Percentiles rank a stretch among this genome's conserved stretches.
phyloP scores from a whole-genome alignment of 92 coral and sea anemone genomes.

The Porites cylindrica region DNA sequence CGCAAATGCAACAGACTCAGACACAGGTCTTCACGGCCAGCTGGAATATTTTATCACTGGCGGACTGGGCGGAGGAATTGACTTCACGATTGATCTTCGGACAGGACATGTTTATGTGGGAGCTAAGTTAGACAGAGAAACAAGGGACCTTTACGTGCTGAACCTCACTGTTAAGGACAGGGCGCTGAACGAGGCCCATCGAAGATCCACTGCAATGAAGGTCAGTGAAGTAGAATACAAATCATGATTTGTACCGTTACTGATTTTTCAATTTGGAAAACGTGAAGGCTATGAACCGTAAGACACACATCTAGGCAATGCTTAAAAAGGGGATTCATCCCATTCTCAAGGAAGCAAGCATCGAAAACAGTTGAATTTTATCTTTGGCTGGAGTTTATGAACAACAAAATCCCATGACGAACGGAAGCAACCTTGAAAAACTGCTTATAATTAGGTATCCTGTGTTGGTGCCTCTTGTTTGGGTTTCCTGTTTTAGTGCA shows the following conservation, averaged over 20 bases:
- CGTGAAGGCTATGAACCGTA: no score
- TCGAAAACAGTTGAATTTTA: no score
- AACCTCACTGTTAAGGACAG: conserved; percentile 71
- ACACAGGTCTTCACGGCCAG: conserved; percentile 73
- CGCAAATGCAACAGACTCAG: conserved; percentile 76
- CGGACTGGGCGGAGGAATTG: conserved; percentile 72
- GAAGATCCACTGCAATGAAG: conserved; percentile 43
- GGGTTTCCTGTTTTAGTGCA: no score
- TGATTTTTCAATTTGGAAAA: no score
- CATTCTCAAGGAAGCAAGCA: no score
- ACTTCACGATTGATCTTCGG: conserved; percentile 62
- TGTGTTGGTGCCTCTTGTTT: no score
- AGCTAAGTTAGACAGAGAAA: conserved; percentile 70
- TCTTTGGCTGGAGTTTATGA: no score
- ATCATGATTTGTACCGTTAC: background rate
- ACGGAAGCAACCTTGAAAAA: no score
- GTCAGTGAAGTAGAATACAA: conserved; percentile 22
- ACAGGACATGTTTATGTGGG: conserved; percentile 67
- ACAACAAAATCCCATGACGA: no score
- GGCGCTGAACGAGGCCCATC: conserved; percentile 51
- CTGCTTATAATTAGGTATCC: no score
- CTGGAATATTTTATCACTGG: conserved; percentile 70
- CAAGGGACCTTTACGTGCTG: conserved; percentile 66
- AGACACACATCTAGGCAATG: no score
- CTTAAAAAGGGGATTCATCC: no score